These are phyloP conservation scores for Grantiella picta DNA, from an alignment of 2,113 vertebrate species.

Conservation along the genomic window DNA sequence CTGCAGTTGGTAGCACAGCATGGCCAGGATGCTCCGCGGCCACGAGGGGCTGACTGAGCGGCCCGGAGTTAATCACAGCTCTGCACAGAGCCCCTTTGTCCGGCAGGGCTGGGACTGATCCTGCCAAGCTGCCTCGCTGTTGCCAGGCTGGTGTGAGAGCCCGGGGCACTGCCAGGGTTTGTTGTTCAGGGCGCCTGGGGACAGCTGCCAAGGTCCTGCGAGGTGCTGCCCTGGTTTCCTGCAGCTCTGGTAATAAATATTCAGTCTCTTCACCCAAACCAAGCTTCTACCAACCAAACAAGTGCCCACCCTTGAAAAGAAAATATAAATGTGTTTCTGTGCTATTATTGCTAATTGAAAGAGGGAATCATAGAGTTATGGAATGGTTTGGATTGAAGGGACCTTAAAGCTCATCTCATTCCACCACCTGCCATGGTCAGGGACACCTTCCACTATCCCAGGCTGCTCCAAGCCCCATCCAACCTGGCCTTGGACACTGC, in stretches of 20 bases:
- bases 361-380: not conserved
- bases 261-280: not conserved
- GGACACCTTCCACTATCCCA: not conserved
- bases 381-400: not conserved
- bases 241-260: not conserved
- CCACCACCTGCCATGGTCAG: not conserved
- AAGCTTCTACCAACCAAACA: accelerated
- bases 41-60: not conserved
- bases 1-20: accelerated
- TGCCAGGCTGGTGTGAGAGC: not conserved
- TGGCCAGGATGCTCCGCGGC: not conserved
- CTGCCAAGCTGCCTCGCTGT: not conserved
- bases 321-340: not conserved
- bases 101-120: accelerated
- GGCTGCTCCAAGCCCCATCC: accelerated
- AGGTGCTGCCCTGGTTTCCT: not conserved
- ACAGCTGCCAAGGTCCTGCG: not conserved
- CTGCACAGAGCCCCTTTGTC: not conserved
- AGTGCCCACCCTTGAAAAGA: accelerated
- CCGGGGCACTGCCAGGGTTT: not conserved
- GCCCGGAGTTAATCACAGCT: not conserved
- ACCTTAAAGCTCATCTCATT: not conserved
- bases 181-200: not conserved
- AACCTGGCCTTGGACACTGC: accelerated
- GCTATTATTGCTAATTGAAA: accelerated